phyloP scores from a whole-genome alignment of 2,113 vertebrate species.

The Sitta europaea region DNA sequence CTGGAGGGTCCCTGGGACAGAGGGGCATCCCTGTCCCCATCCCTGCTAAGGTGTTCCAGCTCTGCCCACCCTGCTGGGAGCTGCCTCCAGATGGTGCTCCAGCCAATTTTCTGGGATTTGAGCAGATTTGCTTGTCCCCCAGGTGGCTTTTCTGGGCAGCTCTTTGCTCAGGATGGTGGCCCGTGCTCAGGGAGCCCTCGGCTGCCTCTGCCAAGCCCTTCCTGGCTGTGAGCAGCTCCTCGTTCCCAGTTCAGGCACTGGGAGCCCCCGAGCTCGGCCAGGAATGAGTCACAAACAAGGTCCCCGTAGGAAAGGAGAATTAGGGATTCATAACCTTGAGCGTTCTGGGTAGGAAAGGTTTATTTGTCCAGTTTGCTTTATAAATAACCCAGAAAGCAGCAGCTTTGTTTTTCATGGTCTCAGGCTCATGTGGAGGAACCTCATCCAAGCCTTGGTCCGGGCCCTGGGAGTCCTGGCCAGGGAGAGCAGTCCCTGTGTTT shows the following conservation, averaged over 20 bases:
- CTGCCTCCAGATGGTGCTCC: conserved; percentile 49
- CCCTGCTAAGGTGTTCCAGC: fast-evolving
- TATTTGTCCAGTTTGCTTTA: neutral
- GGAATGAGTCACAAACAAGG: neutral
- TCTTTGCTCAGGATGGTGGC: neutral
- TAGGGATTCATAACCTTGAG: neutral
- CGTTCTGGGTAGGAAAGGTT: neutral
- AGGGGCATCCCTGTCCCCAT: fast-evolving
- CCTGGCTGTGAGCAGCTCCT: neutral
- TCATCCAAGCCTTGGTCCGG: neutral
- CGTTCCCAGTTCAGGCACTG: neutral
- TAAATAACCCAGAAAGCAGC: neutral
- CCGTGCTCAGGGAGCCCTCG: neutral
- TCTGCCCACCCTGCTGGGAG: neutral
- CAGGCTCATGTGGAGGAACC: neutral
- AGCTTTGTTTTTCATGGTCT: neutral
- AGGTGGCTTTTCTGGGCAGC: neutral
- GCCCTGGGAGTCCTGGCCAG: neutral
- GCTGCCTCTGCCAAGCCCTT: neutral
- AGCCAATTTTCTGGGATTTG: neutral
- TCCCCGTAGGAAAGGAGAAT: neutral
- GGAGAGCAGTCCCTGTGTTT: neutral
- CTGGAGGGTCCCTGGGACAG: neutral
- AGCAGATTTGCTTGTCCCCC: fast-evolving
- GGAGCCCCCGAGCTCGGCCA: neutral